A percentile compares a stretch with the other conserved stretches of the same genome.
phyloP scores from a whole-genome alignment of 2,888 invertebrate genomes.

The Amaurobius ferox region DNA sequence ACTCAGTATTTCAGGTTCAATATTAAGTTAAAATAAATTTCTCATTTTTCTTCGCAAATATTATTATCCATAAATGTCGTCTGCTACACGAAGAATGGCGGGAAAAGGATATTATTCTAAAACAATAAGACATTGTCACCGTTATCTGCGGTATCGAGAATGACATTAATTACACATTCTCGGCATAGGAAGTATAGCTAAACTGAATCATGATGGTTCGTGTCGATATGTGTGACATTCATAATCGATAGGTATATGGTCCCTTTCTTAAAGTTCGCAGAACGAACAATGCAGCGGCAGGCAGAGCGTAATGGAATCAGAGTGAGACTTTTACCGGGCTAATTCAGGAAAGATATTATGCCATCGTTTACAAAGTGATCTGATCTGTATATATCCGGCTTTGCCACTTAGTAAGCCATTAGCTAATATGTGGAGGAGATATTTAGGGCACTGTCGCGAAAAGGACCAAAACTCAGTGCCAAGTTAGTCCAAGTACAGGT shows the following conservation, averaged over 20 bases:
- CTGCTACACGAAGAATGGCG: not conserved
- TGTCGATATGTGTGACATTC: not conserved
- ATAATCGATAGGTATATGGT: not conserved
- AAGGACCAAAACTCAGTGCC: not conserved
- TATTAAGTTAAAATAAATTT: too few species aligned
- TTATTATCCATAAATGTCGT: too few species aligned
- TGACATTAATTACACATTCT: not conserved
- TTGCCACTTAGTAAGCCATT: not conserved
- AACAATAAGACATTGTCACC: not conserved
- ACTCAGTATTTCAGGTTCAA: too few species aligned
- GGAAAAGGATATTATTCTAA: not conserved
- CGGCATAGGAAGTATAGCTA: not conserved
- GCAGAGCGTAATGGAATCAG: not conserved
- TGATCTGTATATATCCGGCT: not conserved
- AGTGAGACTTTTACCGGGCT: not conserved
- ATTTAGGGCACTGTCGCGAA: not conserved
- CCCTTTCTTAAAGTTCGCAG: not conserved
- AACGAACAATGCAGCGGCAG: not conserved
- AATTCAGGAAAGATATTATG: not conserved
- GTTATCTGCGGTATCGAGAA: not conserved
- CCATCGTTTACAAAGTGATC: not conserved
- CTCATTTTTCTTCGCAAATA: too few species aligned
- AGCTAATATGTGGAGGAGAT: not conserved
- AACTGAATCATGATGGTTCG: not conserved
- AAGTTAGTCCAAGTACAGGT: not conserved